These are phyloP conservation scores for Falcaria lacertinaria DNA, from an alignment of 2,888 invertebrate species.

Conservation along the genomic window DNA sequence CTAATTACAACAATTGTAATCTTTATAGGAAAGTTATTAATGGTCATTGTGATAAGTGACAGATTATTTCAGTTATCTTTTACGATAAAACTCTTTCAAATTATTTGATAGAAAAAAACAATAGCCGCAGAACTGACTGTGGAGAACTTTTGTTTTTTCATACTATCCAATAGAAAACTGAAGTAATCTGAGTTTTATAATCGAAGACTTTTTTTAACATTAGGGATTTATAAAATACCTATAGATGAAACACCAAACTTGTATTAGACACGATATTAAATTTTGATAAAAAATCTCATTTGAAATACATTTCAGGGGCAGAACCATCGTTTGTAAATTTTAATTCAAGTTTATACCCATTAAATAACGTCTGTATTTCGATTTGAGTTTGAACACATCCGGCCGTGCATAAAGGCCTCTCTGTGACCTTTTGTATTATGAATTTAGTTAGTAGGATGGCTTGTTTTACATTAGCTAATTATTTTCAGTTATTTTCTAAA, in stretches of 20 bases:
- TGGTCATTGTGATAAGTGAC: conserved; percentile 26
- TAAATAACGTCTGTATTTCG: too few species aligned
- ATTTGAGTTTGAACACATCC: too few species aligned
- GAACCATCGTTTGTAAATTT: too few species aligned
- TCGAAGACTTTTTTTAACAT: conserved; percentile 20
- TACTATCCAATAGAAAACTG: conserved; percentile 28
- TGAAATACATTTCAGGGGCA: too few species aligned
- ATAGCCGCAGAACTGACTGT: too few species aligned
- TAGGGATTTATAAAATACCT: conserved; percentile 20
- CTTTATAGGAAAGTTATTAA: conserved; percentile 33
- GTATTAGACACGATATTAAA: too few species aligned
- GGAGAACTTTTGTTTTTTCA: conserved; percentile 1
- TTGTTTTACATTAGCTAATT: conserved; percentile 10
- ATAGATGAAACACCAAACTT: conserved; percentile 37
- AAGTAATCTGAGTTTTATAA: conserved; percentile 25
- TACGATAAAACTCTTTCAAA: conserved; percentile 3
- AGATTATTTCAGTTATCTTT: conserved; percentile 25
- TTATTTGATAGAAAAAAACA: neutral
- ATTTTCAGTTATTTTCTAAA: conserved; percentile 41
- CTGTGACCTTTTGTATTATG: neutral
- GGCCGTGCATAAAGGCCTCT: too few species aligned
- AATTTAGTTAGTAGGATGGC: too few species aligned
- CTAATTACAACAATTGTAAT: conserved; percentile 50
- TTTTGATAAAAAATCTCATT: too few species aligned
- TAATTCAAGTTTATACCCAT: too few species aligned